Conservation (phyloP, 2,113 vertebrate species). For the Pipa parva region DNA sequence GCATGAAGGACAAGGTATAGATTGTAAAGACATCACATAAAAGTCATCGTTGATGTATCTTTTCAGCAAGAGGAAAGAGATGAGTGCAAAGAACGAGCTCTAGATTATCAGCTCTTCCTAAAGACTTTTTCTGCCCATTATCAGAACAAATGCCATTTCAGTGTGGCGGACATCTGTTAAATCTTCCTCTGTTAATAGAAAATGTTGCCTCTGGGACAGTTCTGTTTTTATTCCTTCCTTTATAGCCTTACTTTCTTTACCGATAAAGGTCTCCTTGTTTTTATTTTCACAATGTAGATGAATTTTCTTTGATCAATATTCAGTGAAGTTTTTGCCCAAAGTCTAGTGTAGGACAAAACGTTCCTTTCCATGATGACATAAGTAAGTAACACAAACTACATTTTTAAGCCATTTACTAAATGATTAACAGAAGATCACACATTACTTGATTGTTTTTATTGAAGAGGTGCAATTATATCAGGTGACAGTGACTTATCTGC, state of each 20-base stretch:
- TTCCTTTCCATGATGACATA: background rate
- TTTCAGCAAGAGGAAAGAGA: conserved; percentile 33
- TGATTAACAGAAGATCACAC: too few species aligned
- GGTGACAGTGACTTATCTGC: too few species aligned
- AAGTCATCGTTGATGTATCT: conserved; percentile 44
- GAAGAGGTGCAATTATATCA: too few species aligned
- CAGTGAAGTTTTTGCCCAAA: background rate
- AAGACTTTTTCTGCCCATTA: conserved; percentile 49
- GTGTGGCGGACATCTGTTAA: conserved; percentile 54
- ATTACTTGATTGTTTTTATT: too few species aligned
- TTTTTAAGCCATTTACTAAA: too few species aligned
- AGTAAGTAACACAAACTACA: background rate
- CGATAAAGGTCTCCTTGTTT: conserved; percentile 53
- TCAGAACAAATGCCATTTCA: conserved; percentile 48
- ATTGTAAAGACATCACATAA: conserved; percentile 46
- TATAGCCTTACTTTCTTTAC: conserved; percentile 50
- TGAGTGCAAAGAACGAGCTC: conserved; percentile 40
- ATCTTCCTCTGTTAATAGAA: conserved; percentile 58
- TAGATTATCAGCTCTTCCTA: conserved; percentile 46
- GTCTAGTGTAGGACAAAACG: background rate
- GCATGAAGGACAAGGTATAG: background rate
- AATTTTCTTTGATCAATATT: conserved; percentile 36
- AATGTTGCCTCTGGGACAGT: conserved; percentile 53
- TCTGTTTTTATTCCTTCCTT: conserved; percentile 43
- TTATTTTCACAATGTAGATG: conserved; percentile 57